Conservation (phyloP, 2,888 invertebrate genomes). For the Drosophila helvetica region DNA sequence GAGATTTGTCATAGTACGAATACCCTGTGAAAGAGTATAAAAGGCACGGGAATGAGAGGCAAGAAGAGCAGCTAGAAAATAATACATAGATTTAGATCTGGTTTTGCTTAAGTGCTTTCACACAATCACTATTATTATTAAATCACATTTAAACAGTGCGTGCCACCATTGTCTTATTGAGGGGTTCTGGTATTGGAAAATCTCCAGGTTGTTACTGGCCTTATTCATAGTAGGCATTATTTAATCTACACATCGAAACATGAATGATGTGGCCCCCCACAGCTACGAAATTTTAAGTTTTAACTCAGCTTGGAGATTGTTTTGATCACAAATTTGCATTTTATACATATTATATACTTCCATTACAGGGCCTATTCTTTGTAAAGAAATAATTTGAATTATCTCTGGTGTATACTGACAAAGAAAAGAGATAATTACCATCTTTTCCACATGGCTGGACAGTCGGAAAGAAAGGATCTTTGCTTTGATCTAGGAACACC, state of each 20-base stretch:
- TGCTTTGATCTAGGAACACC: neutral
- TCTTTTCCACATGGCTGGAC: neutral
- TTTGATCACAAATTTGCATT: neutral
- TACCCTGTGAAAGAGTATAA: too few species aligned
- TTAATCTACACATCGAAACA: neutral
- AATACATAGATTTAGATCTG: neutral
- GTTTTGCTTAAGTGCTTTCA: neutral
- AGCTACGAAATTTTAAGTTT: neutral
- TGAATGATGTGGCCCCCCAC: neutral
- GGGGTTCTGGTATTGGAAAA: neutral
- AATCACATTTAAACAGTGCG: neutral
- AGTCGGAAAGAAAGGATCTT: neutral
- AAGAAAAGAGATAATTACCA: neutral
- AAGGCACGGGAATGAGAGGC: neutral
- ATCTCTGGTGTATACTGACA: neutral
- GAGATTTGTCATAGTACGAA: too few species aligned
- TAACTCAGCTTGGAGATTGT: neutral
- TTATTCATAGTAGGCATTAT: neutral
- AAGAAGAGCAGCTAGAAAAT: neutral
- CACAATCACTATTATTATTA: neutral
- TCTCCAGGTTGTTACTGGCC: neutral
- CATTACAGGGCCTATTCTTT: neutral
- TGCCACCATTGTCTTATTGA: neutral
- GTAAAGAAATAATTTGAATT: neutral
- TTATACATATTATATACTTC: too few species aligned